These are phyloP conservation scores for Drosophila orosa DNA, from an alignment of 1,140 invertebrate species.

Conservation along the genomic window DNA sequence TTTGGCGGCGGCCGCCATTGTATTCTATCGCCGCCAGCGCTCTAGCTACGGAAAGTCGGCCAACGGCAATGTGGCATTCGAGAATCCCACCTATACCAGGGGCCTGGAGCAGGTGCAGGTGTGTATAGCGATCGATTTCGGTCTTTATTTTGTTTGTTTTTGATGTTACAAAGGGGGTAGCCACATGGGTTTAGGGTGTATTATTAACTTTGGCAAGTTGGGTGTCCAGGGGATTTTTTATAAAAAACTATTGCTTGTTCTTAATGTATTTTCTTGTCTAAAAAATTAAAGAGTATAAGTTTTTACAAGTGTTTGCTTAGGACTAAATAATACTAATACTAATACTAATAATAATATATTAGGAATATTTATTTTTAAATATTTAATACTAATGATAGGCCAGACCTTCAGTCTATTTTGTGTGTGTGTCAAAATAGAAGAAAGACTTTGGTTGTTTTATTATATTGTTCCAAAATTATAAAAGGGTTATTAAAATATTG, in stretches of 20 bases:
- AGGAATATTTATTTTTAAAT: neutral
- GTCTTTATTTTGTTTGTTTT: conserved; percentile 20
- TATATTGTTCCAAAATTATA: too few species aligned
- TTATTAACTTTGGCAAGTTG: neutral
- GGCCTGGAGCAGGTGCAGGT: conserved; percentile 90
- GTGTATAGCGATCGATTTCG: conserved; percentile 73
- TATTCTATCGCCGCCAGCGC: conserved; percentile 88
- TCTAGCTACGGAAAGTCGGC: conserved; percentile 85
- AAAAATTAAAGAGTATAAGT: fast-evolving
- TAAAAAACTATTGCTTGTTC: neutral
- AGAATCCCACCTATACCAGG: conserved; percentile 93
- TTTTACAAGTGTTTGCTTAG: neutral
- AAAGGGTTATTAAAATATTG: neutral
- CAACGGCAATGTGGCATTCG: conserved; percentile 90
- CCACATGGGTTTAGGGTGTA: neutral
- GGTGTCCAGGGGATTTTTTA: neutral
- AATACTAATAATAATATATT: too few species aligned
- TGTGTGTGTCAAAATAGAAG: neutral
- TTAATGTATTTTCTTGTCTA: neutral
- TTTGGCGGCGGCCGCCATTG: conserved; percentile 87
- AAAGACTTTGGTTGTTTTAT: too few species aligned
- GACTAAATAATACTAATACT: neutral
- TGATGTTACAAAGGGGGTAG: neutral
- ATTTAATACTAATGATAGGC: neutral
- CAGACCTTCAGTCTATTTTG: neutral